Evolutionary conservation across 1,140 invertebrate species (phyloP).

Genomic region (Zaprionus taronus): DNA sequence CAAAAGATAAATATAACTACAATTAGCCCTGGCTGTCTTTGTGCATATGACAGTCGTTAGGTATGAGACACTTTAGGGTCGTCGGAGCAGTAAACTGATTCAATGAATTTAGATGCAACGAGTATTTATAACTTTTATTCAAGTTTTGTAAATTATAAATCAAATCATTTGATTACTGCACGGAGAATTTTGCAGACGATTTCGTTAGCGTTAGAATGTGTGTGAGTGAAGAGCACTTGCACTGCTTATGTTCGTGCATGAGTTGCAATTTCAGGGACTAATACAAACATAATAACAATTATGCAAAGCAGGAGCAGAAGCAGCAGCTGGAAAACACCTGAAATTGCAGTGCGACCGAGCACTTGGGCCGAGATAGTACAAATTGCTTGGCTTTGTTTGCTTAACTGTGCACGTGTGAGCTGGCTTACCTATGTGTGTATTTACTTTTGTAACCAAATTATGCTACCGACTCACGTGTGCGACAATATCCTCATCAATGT

Average conservation of each 20-base stretch:
- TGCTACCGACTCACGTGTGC: constrained; percentile 41
- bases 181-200: constrained; percentile 43
- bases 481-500: constrained; percentile 71
- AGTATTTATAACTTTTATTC: neutral
- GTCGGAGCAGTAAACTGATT: neutral
- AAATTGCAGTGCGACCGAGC: constrained; percentile 41
- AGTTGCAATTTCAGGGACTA: constrained; percentile 56
- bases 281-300: constrained; percentile 75
- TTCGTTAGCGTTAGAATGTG: constrained; percentile 17
- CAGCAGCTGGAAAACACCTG: constrained; percentile 47
- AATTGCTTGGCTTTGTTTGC: constrained; percentile 71
- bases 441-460: constrained; percentile 53
- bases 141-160: constrained; percentile 32
- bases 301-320: constrained; percentile 57
- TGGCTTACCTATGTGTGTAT: constrained; percentile 42
- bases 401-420: constrained; percentile 25
- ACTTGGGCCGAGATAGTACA: constrained; percentile 34
- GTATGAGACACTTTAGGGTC: neutral
- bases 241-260: neutral
- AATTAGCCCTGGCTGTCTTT: neutral
- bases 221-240: neutral
- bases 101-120: neutral
- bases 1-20: neutral
- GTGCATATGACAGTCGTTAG: neutral
- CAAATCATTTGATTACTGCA: constrained; percentile 29